A percentile compares a stretch with the other conserved stretches of the same genome.
phyloP scores from a whole-genome alignment of 2,888 invertebrate genomes.

The Steinernema carpocapsae region DNA sequence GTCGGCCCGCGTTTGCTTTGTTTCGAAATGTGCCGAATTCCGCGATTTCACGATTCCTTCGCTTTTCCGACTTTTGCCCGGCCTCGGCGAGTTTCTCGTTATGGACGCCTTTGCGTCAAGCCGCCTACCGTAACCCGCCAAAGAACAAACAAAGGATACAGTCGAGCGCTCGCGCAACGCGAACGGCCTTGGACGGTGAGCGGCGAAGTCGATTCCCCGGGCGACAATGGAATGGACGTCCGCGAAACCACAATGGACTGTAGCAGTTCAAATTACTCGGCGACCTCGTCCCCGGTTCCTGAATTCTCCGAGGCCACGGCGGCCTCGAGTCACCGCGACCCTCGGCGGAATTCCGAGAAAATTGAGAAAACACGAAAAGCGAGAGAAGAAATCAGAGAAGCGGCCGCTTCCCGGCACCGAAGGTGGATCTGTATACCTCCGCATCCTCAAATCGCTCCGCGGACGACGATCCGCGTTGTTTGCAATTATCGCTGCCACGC shows the following conservation, averaged over 20 bases:
- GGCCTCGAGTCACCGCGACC: neutral
- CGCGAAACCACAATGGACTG: slow-evolving; percentile 34
- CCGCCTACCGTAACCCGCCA: slow-evolving; percentile 30
- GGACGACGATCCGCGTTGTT: slow-evolving; percentile 31
- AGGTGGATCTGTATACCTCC: slow-evolving; percentile 5
- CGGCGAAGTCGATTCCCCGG: neutral
- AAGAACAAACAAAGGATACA: slow-evolving; percentile 32
- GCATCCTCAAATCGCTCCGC: neutral
- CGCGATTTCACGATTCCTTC: neutral
- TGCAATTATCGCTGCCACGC: slow-evolving; percentile 31
- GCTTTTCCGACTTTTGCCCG: neutral
- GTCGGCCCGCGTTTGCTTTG: neutral
- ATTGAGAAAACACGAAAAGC: neutral
- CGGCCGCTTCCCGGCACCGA: neutral
- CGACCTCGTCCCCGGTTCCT: slow-evolving; percentile 33
- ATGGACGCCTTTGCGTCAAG: neutral
- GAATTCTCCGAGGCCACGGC: slow-evolving; percentile 28
- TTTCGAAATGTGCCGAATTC: neutral
- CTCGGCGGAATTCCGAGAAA: neutral
- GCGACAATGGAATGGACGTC: slow-evolving; percentile 29
- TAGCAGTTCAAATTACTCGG: slow-evolving; percentile 30
- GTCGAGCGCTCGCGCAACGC: slow-evolving; percentile 29
- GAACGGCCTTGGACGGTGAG: slow-evolving; percentile 25
- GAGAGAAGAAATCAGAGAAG: neutral
- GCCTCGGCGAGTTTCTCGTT: slow-evolving; percentile 12